A percentile compares a stretch with the other conserved stretches of the same genome.
Evolutionary conservation across 2,888 invertebrate genomes (phyloP).

Genomic region (Cheilosia grossa): DNA sequence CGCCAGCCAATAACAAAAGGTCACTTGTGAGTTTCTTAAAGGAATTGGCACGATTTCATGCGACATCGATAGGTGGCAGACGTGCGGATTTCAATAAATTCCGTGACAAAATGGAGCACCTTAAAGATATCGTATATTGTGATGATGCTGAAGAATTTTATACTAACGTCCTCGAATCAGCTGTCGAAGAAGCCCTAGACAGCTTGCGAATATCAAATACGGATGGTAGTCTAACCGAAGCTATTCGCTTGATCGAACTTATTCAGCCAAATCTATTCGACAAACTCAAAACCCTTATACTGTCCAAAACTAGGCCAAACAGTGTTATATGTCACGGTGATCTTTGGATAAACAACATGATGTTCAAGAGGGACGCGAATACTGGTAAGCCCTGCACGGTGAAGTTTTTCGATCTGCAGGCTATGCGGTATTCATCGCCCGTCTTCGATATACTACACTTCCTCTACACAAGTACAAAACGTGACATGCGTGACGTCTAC

Average conservation of each 20-base stretch:
- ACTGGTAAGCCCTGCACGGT: conserved; percentile 75
- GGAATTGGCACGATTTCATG: conserved; percentile 81
- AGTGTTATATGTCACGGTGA: conserved; percentile 82
- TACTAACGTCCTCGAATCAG: conserved; percentile 78
- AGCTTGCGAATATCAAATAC: conserved; percentile 79
- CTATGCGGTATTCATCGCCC: conserved; percentile 81
- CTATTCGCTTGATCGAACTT: conserved; percentile 79
- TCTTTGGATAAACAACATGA: conserved; percentile 82
- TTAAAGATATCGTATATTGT: conserved; percentile 81
- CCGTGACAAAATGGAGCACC: conserved; percentile 75
- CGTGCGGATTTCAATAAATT: conserved; percentile 77
- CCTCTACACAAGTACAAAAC: conserved; percentile 81
- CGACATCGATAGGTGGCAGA: conserved; percentile 80
- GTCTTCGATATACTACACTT: conserved; percentile 82
- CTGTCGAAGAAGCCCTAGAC: conserved; percentile 80
- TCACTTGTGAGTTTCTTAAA: conserved; percentile 61
- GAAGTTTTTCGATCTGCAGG: conserved; percentile 82
- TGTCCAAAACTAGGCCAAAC: conserved; percentile 76
- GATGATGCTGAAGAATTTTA: conserved; percentile 80
- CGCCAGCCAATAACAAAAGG: background rate
- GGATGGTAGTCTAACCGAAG: conserved; percentile 79
- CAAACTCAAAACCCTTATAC: conserved; percentile 78
- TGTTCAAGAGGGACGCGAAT: conserved; percentile 77
- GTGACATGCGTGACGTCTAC: conserved; percentile 78
- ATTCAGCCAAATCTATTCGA: conserved; percentile 78